Evolutionary conservation across 2,797 vertebrate species (phyloP), one percentile per base, ranked within the genome.

Genomic region (Mus spretus): DNA sequence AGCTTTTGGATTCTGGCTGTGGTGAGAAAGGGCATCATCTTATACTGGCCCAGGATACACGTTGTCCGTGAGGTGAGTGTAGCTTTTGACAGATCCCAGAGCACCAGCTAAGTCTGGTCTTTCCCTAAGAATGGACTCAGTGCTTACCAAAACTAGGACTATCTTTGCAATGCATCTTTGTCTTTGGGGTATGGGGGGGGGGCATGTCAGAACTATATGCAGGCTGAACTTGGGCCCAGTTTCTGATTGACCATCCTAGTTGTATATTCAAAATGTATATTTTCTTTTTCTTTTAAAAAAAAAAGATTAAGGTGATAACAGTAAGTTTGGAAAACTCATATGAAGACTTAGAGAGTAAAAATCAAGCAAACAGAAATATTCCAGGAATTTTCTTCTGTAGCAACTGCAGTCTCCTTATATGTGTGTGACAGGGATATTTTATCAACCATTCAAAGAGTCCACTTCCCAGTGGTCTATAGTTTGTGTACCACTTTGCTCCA

Each of bases 331-430:
- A 40, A 94, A 94, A 96, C 63, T 93, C 22, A 88, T 37, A 57
- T 82, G 22, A 8, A 63, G 77, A 82, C 31, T 20, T 15, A 88
- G 57, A 91, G 84, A 86, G 59, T 24, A 89, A 78, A 91, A 94
- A 63, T 92, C 61, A 85, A 88, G 19, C 72, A 95, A 96, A 85
- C 13, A 31, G 67, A 92, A 84, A 80, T 91, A 77, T 3, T 80
- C 67, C 15, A 2, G 2, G 40, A 11, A 84, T 61, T 91, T 53
- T 17, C 37, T 44, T 44, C 53, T n/a, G 4, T 1, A 77, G 22
- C 53, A 89, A 63, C 10, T 47, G 26, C 4, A 37, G 7, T 67
- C 26, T 31, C 44, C 31, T 14, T 6, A 44, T 57, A 22, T 34
- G 75, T 59, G 2, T 26, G 96, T 24, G 79, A 81, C 59, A 26